A percentile compares a stretch with the other conserved stretches of the same genome.
Conservation (phyloP, 2,888 invertebrate genomes). For the Nudaria mundana region DNA sequence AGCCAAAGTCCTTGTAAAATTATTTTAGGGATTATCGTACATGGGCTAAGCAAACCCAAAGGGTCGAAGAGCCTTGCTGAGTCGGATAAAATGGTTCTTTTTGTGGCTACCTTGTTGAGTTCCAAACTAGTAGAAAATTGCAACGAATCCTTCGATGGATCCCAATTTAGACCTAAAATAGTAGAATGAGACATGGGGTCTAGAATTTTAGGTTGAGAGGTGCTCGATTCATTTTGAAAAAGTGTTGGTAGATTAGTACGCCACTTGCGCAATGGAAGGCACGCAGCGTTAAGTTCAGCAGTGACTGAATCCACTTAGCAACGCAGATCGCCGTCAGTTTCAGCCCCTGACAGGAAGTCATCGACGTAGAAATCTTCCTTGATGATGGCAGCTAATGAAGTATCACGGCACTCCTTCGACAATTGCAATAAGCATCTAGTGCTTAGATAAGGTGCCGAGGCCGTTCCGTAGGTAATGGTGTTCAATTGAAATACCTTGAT, state of each 20-base stretch:
- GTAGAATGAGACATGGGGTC: not conserved
- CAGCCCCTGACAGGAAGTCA: not conserved
- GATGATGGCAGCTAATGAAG: not conserved
- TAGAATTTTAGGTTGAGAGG: not conserved
- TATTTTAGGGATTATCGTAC: not conserved
- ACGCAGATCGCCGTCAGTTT: not conserved
- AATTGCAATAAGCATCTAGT: not conserved
- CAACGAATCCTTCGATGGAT: not conserved
- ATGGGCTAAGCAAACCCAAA: not conserved
- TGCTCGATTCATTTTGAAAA: not conserved
- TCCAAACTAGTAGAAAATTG: not conserved
- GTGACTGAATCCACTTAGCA: not conserved
- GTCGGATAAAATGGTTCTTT: not conserved
- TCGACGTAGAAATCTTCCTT: not conserved
- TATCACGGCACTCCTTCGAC: not conserved
- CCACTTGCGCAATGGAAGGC: not conserved
- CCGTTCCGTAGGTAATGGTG: not conserved
- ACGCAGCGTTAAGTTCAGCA: not conserved
- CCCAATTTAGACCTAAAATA: not conserved
- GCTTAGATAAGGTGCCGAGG: not conserved
- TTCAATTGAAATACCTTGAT: not conserved
- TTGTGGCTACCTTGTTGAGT: not conserved
- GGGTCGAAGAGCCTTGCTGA: not conserved
- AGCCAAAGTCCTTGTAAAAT: not conserved
- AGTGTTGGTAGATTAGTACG: not conserved